Percentiles rank a stretch among this genome's conserved stretches.
Conservation (phyloP, 1,140 invertebrate genomes). For the Sitophilus oryzae region DNA sequence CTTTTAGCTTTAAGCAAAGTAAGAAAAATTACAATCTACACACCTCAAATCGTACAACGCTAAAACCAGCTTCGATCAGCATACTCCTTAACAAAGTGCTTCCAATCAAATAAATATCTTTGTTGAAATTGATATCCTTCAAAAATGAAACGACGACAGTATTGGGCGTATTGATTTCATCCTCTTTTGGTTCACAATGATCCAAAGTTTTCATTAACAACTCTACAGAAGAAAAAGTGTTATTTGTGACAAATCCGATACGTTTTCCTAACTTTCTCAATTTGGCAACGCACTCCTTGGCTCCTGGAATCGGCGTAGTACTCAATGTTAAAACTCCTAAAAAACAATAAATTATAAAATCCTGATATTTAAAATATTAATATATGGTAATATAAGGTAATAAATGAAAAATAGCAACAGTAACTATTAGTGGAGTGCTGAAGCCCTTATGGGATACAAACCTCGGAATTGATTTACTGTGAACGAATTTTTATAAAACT, state of each 20-base stretch:
- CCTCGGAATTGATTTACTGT: too few relatives aligned
- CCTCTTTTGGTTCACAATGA: not conserved
- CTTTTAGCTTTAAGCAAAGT: too few relatives aligned
- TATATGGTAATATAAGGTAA: too few relatives aligned
- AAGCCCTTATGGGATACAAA: too few relatives aligned
- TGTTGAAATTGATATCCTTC: slow-evolving; percentile 4
- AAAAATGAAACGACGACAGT: not conserved
- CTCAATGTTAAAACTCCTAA: slow-evolving; percentile 7
- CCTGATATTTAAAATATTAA: too few relatives aligned
- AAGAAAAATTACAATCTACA: too few relatives aligned
- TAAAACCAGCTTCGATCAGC: slow-evolving; percentile 10
- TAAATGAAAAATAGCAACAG: too few relatives aligned
- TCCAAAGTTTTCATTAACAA: not conserved
- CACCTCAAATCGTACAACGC: slow-evolving; percentile 14
- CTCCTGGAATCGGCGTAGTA: slow-evolving; percentile 5
- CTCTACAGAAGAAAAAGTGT: not conserved
- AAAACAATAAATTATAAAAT: too few relatives aligned
- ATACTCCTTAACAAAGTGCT: not conserved
- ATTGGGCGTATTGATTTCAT: slow-evolving; percentile 13
- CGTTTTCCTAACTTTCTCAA: slow-evolving; percentile 11
- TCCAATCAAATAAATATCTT: slow-evolving; percentile 11
- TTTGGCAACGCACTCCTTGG: slow-evolving; percentile 2
- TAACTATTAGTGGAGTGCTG: too few relatives aligned
- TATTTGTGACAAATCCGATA: slow-evolving; percentile 15
- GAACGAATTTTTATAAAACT: too few relatives aligned